These are phyloP conservation scores for Hemicordylus capensis DNA, from an alignment of 2,113 vertebrate species.

Conservation along the genomic window DNA sequence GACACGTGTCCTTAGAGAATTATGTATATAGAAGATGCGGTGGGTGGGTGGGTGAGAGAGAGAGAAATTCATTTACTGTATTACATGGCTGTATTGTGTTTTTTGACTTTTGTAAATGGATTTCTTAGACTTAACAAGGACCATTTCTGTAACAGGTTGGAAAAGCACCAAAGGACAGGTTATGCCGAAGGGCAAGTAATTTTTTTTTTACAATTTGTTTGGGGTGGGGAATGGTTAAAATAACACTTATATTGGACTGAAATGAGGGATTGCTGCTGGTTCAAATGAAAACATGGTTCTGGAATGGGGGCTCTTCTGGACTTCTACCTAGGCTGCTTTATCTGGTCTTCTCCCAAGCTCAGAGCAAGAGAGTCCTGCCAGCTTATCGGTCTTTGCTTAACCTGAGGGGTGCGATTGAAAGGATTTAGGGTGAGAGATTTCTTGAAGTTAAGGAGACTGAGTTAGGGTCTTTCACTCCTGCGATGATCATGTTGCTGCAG, in stretches of 20 bases:
- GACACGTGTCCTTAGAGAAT: too few species aligned
- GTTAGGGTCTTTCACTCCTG: neutral
- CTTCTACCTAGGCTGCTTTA: neutral
- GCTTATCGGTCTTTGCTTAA: neutral
- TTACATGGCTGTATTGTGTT: too few species aligned
- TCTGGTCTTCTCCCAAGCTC: neutral
- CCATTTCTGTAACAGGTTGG: constrained; percentile 84
- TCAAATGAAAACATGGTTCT: neutral
- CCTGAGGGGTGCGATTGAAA: neutral
- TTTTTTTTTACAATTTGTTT: constrained; percentile 7
- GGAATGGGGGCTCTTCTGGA: too few species aligned
- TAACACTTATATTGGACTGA: neutral
- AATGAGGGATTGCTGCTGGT: neutral
- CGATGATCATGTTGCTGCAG: neutral
- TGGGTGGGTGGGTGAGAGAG: neutral
- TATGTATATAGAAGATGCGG: neutral
- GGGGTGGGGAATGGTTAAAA: too few species aligned
- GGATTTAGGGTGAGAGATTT: neutral
- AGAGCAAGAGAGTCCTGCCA: neutral
- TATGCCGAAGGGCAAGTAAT: constrained; percentile 90
- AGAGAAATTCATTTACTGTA: neutral
- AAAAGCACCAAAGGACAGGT: constrained; percentile 94
- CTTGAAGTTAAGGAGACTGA: neutral
- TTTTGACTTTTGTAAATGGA: neutral
- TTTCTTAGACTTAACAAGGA: neutral